Evolutionary conservation across 2,888 invertebrate species (phyloP), one percentile per base, ranked within the genome.

Genomic region (Orthosia gracilis): DNA sequence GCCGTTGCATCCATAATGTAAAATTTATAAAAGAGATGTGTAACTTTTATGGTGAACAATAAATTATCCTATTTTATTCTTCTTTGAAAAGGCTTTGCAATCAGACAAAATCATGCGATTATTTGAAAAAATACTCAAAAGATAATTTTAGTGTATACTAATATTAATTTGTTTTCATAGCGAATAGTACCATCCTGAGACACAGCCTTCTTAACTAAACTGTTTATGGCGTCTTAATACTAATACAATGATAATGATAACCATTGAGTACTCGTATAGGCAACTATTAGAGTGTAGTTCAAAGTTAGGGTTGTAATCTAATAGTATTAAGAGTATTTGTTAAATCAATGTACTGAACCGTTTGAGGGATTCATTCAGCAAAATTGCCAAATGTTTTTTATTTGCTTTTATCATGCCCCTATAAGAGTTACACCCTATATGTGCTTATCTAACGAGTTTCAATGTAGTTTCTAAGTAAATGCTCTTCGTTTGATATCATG

Each of bases 391-490:
- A 7, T 17, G 7, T 23, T 26, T 63, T 23, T 26, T 13, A 18
- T 17, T 40, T 67, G 15, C 12, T 58, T 3, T 49, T 4, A 57
- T 21, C 31, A 26, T 9, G 4, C 70, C 70, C 78, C 50, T 78
- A 78, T 71, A 23, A 52, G 4, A 61, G 50, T 59, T 4, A 31
- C 40, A 18, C 15, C 15, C 47, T 18, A 15, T 78, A 13, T 49
- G 17, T 72, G 18, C 40, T 7, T 54, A 17, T 3, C 1, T 47
- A 72, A 47, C 12, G 59, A 74, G 45, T 59, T 72, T 18, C 17
- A 23, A 49, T 78, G 59, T 13, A 78, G 52, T 78, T 78, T n/a
- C n/a, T 59, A 59, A 75, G 59, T 75, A 54, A 78, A 40, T 18
- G 5, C 21, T 3, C 7, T 26, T 72, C 47, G 47, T 71, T 75